Percentiles rank a stretch among this genome's conserved stretches.
Evolutionary conservation across 1,140 invertebrate species (phyloP).

Genomic region (Drosophila neocordata): DNA sequence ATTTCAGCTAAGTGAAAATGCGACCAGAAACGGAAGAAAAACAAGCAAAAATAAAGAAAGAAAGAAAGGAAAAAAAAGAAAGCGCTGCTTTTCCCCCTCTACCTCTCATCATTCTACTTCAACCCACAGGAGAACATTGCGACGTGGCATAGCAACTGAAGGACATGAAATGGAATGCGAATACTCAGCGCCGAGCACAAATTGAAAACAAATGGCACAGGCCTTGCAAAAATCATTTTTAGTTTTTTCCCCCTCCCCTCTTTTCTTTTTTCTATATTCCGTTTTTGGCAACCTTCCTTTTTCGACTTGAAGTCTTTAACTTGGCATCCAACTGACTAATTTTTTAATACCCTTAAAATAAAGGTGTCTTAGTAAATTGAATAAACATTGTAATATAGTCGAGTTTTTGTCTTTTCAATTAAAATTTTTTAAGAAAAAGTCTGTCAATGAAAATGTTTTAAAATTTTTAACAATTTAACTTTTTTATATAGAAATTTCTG

Average conservation of each 20-base stretch:
- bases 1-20: constrained; percentile 72
- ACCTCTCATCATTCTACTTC: neutral
- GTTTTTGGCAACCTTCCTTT: constrained; percentile 2
- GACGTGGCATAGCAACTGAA: constrained; percentile 29
- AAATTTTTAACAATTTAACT: no score
- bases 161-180: constrained; percentile 63
- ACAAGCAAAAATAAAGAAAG: constrained; percentile 15
- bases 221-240: constrained; percentile 57
- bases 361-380: neutral
- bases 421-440: no score
- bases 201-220: constrained; percentile 78
- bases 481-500: no score
- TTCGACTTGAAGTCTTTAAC: neutral
- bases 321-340: constrained; percentile 1
- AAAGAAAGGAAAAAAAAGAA: neutral
- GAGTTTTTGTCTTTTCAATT: no score
- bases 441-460: no score
- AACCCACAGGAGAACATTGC: neutral
- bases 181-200: constrained; percentile 61
- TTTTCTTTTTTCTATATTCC: neutral
- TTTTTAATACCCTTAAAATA: neutral
- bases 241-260: neutral
- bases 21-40: constrained; percentile 59
- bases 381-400: no score
- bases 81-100: neutral